Base-by-base conservation (phyloP, 1,140 invertebrate genomes). In the Drosophila fuyamai region DNA sequence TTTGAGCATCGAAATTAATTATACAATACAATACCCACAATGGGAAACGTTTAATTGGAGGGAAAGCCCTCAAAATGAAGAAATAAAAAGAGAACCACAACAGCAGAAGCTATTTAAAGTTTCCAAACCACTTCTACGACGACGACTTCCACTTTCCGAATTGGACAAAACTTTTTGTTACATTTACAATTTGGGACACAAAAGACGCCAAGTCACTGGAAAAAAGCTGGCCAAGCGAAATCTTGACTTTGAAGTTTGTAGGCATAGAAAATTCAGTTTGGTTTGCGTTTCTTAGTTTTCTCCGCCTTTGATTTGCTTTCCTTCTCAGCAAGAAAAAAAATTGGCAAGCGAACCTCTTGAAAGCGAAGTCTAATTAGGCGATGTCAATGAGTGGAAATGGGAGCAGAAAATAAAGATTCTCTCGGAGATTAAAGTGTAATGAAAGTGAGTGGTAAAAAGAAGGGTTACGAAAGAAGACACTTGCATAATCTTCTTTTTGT, bases 1-100 rank as follows among this genome's bases (percentile, higher is more conserved):
- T 77, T 81, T 74, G 79, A 78, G 68, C 70, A 81, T 79, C 78
- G 38, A 83, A 78, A 78, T 78, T 63, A 78, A 78, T 78, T 77
- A 75, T 74, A 73, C 47, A 75, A 74, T 35, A 48, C 73, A 57
- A 61, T 61, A 48, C 53, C 58, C 75, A 86, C 79, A 86, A 86
- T 86, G 76, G 80, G 76, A 76, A 76, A 54, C 74, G 73, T 76
- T 82, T 86, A 88, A 88, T 88, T 83, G 83, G 62, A 76, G 76
- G 83, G 80, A 86, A 88, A 88, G 82, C 82, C 76, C 80, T 73
- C 18, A 36, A 38, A 66, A 53, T 47, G 46, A 38, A 50, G 57
- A 13, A 43, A 50, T 29, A 48, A 36, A 68, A 60, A 57, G 68
- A 53, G 76, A 83, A 62, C 61, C 72, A 38, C 76, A 75, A 50